phyloP scores from a whole-genome alignment of 2,797 vertebrate genomes.

The Pantherophis vulpinus region DNA sequence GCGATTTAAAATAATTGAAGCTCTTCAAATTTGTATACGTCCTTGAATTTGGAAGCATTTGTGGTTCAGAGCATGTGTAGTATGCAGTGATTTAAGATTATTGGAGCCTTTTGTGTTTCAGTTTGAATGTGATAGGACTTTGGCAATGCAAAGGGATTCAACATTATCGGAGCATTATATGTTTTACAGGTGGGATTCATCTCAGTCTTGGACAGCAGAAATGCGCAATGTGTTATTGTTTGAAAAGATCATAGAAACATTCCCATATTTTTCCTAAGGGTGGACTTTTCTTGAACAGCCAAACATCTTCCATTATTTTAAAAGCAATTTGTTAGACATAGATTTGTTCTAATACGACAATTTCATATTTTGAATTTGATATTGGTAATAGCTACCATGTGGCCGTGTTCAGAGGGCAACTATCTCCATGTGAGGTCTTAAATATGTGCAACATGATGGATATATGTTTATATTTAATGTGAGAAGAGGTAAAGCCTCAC shows the following conservation, averaged over 20 bases:
- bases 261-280: constrained; percentile 44
- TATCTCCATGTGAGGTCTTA: rapidly evolving
- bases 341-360: constrained; percentile 53
- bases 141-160: constrained; percentile 63
- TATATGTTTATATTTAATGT: neutral
- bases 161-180: constrained; percentile 67
- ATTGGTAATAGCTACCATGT: constrained; percentile 17
- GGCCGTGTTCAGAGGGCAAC: constrained; percentile 18
- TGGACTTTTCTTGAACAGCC: constrained; percentile 42
- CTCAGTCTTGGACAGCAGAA: constrained; percentile 52
- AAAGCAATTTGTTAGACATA: constrained; percentile 52
- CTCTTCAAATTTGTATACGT: constrained; percentile 79
- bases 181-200: constrained; percentile 66
- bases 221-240: constrained; percentile 30
- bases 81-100: constrained; percentile 72
- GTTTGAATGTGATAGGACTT: constrained; percentile 65
- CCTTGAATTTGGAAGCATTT: constrained; percentile 76
- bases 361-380: constrained; percentile 44
- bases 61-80: constrained; percentile 70
- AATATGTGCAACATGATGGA: constrained; percentile 1
- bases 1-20: constrained; percentile 82
- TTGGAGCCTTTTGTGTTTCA: constrained; percentile 70
- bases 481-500: neutral
- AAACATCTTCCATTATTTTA: constrained; percentile 59
- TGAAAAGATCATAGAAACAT: constrained; percentile 22